Base-by-base conservation (phyloP, 1,140 invertebrate species). In the Pachyrhynchus sulphureomaculatus region DNA sequence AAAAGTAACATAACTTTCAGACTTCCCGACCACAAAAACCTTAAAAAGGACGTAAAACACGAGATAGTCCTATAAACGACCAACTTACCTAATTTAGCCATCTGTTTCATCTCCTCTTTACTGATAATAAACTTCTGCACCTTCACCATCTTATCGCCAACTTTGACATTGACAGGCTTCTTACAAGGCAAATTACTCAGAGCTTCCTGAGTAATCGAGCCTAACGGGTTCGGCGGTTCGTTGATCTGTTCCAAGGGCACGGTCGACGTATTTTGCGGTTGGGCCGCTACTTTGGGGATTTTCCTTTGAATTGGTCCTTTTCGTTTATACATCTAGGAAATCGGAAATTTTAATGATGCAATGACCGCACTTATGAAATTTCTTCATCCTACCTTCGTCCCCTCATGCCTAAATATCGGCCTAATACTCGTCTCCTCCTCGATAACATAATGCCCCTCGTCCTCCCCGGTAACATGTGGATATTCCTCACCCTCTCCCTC, bases 81-180 rank as follows among this genome's bases (percentile, higher is more conserved):
- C n/a, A n/a, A n/a, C 12, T 82, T 79, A 15, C 82, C 82, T 64
- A 83, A 76, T 62, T 82, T 82, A 10, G 81, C 80, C 79, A 84
- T 83, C 0, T 77, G 80, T 58, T 82, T 81, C 15, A 84, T 82
- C 72, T 84, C 80, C 4, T 81, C 80, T 70, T 83, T 84, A 12
- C 82, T 83, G 75, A 85, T 79, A 0, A 82, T 76, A 34, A 84
- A 80, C 71, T 83, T 83, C 67, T 84, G 81, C 2, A 85, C 82
- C 61, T 80, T 80, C 0, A 83, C 80, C n/a, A 80, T 72, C 62
- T 81, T 81, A 61, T 81, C 79, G 23, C 81, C 82, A 9, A 83
- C 80, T 71, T 82, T 81, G 78, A 83, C 81, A 65, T 83, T 78
- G 37, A 79, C 67, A 18, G 62, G 67, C 39, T 71, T 66, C 41